phyloP scores from a whole-genome alignment of 2,888 invertebrate species.

The Diachrysia chrysitis region DNA sequence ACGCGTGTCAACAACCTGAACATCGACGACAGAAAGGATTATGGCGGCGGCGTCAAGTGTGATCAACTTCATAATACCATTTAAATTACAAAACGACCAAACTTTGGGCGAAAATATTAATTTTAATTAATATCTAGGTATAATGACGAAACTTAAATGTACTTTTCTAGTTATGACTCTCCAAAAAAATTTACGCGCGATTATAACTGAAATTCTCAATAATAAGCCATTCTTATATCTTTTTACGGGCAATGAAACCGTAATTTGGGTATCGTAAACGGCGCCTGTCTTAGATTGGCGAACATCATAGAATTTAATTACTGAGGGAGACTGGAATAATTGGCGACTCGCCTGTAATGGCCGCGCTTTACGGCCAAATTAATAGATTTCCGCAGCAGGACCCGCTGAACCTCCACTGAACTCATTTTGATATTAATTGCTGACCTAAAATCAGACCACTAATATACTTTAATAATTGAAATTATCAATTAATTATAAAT shows the following conservation, averaged over 20 bases:
- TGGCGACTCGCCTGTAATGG: conserved; percentile 84
- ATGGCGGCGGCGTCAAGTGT: conserved; percentile 38
- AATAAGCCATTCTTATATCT: conserved; percentile 72
- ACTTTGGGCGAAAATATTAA: conserved; percentile 33
- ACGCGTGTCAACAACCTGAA: conserved; percentile 47
- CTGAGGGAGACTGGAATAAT: conserved; percentile 84
- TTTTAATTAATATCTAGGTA: conserved; percentile 44
- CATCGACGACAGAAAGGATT: conserved; percentile 46
- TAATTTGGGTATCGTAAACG: conserved; percentile 86
- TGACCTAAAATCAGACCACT: conserved; percentile 73
- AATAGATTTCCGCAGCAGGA: conserved; percentile 83
- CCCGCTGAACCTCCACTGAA: conserved; percentile 71
- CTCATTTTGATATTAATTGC: conserved; percentile 81
- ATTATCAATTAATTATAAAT: conserved; percentile 58
- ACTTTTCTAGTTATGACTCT: conserved; percentile 32
- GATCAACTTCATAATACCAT: conserved; percentile 49
- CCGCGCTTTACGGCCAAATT: conserved; percentile 84
- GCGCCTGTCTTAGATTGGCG: conserved; percentile 85
- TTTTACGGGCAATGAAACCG: conserved; percentile 84
- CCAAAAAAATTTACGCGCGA: conserved; percentile 45
- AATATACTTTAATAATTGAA: conserved; percentile 71
- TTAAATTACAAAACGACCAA: conserved; percentile 44
- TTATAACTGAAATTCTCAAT: conserved; percentile 61
- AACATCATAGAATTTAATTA: conserved; percentile 87
- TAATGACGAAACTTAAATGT: conserved; percentile 43